Percentiles rank a stretch among this genome's conserved stretches.
phyloP scores from a whole-genome alignment of 2,797 vertebrate species.

The Poeciliopsis gracilis region DNA sequence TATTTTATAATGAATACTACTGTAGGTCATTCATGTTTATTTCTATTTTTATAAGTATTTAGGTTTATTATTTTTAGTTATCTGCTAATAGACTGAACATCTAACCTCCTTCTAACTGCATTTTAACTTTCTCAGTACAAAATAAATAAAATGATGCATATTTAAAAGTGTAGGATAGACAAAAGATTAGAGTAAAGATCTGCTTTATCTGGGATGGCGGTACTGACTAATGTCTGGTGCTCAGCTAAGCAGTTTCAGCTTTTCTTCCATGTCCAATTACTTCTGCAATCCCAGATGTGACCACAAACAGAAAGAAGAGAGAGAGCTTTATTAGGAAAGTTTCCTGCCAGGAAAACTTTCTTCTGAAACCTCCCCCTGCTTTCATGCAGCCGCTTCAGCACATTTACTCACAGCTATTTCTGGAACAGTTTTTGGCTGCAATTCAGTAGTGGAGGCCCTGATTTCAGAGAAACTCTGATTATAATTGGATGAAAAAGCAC shows the following conservation, averaged over 20 bases:
- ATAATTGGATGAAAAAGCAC: background rate
- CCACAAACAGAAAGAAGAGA: background rate
- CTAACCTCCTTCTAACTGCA: background rate
- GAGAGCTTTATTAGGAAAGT: background rate
- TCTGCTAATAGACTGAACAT: background rate
- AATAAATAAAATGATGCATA: background rate
- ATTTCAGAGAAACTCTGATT: background rate
- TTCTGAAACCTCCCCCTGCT: constrained; percentile 6
- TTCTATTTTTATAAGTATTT: constrained; percentile 7
- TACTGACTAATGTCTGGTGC: constrained; percentile 74
- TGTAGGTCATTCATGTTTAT: background rate
- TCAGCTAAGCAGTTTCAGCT: constrained; percentile 68
- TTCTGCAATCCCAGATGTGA: constrained; percentile 40
- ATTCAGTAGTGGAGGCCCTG: background rate
- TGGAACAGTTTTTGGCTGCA: background rate
- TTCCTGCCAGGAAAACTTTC: constrained; percentile 8
- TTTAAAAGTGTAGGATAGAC: constrained; percentile 2
- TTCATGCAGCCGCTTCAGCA: background rate
- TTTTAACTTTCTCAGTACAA: background rate
- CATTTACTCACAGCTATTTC: background rate
- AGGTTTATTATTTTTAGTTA: constrained; percentile 25
- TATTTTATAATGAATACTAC: background rate
- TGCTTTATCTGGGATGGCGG: constrained; percentile 55
- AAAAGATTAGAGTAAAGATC: constrained; percentile 16
- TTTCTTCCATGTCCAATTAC: constrained; percentile 48